Conservation (phyloP, 2,888 invertebrate genomes). For the Neoaliturus tenellus region DNA sequence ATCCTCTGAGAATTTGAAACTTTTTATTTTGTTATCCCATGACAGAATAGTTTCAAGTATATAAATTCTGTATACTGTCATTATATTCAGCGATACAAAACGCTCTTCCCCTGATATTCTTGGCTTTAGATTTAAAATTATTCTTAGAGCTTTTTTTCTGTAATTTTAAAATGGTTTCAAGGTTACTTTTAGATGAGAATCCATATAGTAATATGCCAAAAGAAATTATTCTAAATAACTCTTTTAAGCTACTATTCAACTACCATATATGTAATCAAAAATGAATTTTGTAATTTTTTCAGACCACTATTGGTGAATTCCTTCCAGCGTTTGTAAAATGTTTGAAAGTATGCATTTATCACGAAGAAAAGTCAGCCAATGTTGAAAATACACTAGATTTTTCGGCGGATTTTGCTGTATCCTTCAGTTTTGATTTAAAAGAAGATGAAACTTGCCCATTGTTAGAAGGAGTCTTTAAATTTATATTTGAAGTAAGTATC, state of each 20-base stretch:
- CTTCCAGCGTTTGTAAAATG: slow-evolving; percentile 79
- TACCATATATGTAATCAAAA: too few species aligned
- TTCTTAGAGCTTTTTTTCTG: too few species aligned
- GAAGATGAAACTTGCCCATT: slow-evolving; percentile 74
- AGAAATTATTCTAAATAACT: neutral
- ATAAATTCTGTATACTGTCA: too few species aligned
- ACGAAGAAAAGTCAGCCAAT: slow-evolving; percentile 81
- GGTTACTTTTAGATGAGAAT: too few species aligned
- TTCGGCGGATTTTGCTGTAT: slow-evolving; percentile 82
- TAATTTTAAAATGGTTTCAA: too few species aligned
- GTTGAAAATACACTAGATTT: slow-evolving; percentile 83
- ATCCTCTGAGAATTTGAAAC: too few species aligned
- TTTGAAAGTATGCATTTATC: slow-evolving; percentile 79
- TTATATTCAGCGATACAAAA: too few species aligned
- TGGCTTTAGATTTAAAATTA: too few species aligned
- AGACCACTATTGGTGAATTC: slow-evolving; percentile 78
- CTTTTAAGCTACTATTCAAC: neutral
- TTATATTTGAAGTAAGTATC: slow-evolving; percentile 77
- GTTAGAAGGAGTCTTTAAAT: slow-evolving; percentile 77
- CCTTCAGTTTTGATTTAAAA: slow-evolving; percentile 75
- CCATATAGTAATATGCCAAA: too few species aligned
- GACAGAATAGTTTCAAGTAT: too few species aligned
- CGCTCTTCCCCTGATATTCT: neutral
- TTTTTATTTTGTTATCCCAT: too few species aligned
- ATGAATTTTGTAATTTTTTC: slow-evolving; percentile 64